These are phyloP conservation scores for Orbicella faveolata DNA, from an alignment of 64 coral and sea anemone genomes.

Conservation along the genomic window DNA sequence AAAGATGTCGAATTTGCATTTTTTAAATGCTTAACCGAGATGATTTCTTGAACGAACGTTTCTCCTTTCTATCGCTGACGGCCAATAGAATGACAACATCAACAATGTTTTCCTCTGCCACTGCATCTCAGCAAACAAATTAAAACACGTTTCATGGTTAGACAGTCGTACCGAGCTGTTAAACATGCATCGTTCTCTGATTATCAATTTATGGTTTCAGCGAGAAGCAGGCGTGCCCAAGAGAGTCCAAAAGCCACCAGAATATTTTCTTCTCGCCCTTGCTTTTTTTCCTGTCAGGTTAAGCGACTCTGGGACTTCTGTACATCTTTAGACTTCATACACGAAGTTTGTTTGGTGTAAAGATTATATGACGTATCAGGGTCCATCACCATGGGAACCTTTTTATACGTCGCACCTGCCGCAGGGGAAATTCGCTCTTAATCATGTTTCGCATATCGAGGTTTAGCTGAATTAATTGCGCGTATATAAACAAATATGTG, in stretches of 20 bases:
- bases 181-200: not conserved
- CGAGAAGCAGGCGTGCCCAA: not conserved
- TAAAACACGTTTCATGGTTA: constrained; percentile 16
- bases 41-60: not conserved
- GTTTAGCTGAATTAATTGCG: not conserved
- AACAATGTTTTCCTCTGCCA: constrained; percentile 17
- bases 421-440: not conserved
- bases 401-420: constrained; percentile 59
- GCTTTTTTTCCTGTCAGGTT: not conserved
- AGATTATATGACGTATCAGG: constrained; percentile 46
- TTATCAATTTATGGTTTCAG: not conserved
- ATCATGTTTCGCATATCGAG: not conserved
- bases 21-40: constrained; percentile 30
- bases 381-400: constrained; percentile 27
- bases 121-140: constrained; percentile 35
- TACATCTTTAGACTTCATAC: not conserved
- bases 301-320: not conserved
- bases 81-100: not conserved
- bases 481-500: not conserved
- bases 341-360: constrained; percentile 11
- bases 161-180: constrained; percentile 8
- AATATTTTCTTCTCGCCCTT: not conserved
- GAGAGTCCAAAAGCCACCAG: not conserved
- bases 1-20: constrained; percentile 10
- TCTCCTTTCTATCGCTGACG: not conserved